Percentiles rank a stretch among this genome's conserved stretches.
These are phyloP conservation scores for Martes flavigula DNA, from an alignment of 2,797 vertebrate genomes.

Conservation along the genomic window DNA sequence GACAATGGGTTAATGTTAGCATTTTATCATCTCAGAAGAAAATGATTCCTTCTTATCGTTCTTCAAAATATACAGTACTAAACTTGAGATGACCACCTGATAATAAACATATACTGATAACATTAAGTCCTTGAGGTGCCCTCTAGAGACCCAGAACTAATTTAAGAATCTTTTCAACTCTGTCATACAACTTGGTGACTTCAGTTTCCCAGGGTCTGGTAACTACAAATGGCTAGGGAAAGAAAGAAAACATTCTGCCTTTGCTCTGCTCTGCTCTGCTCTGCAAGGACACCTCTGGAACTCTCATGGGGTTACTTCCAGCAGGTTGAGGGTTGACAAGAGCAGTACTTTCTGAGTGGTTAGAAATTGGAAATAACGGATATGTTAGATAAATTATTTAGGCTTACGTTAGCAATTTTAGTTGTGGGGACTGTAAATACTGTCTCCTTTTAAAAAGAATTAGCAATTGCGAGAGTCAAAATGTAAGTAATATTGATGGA, in stretches of 20 bases:
- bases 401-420: not conserved
- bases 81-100: not conserved
- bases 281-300: not conserved
- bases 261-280: not conserved
- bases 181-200: slow-evolving; percentile 57
- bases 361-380: slow-evolving; percentile 62
- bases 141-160: not conserved
- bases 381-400: slow-evolving; percentile 7
- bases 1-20: not conserved
- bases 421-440: not conserved
- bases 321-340: not conserved
- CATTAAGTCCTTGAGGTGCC: not conserved
- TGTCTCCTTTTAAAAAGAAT: not conserved
- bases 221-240: slow-evolving; percentile 28
- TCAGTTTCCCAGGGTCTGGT: slow-evolving; percentile 45
- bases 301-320: not conserved
- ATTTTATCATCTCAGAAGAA: not conserved
- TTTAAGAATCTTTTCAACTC: slow-evolving; percentile 47
- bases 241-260: not conserved
- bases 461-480: not conserved
- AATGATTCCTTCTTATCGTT: not conserved
- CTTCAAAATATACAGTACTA: slow-evolving; percentile 28
- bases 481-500: not conserved
- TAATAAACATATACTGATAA: not conserved
- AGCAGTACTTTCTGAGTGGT: slow-evolving; percentile 15